Base-by-base conservation (phyloP, 2,888 invertebrate genomes). In the Trichopria drosophilae region DNA sequence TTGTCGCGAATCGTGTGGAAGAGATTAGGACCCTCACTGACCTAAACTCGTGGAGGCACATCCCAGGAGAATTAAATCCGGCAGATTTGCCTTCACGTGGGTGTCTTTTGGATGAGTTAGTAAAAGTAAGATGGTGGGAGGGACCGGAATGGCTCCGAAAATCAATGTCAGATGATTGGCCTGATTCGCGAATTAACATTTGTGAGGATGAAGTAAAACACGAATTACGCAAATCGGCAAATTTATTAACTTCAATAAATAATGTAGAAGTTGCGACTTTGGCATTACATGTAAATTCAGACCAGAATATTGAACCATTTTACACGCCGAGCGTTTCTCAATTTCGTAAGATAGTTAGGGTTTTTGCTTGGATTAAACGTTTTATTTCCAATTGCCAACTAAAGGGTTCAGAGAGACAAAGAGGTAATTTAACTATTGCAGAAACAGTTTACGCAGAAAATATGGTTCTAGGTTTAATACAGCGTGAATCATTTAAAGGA, bases 51-150 rank as follows among this genome's bases (percentile, higher is more conserved):
- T 68, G 10, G 22, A 23, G 6, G 1, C n/a, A n/a, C n/a, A n/a
- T n/a, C n/a, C n/a, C n/a, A n/a, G n/a, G n/a, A n/a, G n/a, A n/a
- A n/a, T n/a, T 53, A 5, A 71, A 69, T 49, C 65, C 67, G 3
- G 69, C 68, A 4, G 69, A 71, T 52, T 43, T 67, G 10, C 65
- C 66, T 6, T 68, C 67, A 5, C 39, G 67, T 12, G 67, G 69
- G 5, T 69, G 68, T 54, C 44, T 44, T n/a, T 49, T 57, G 5
- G 47, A 58, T 28, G 6, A 18, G 10, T 15, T 34, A 6, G 6
- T 16, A n/a, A 34, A 63, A 35, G 57, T 60, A n/a, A 45, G 49
- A 53, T 70, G 68, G 68, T 69, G 67, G 69, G 58, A 63, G 55
- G 66, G 67, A 12, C 68, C 65, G 7, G 18, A 32, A 9, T 68